Evolutionary conservation across 2,113 vertebrate genomes (phyloP).

Genomic region (Ochotona curzoniae): DNA sequence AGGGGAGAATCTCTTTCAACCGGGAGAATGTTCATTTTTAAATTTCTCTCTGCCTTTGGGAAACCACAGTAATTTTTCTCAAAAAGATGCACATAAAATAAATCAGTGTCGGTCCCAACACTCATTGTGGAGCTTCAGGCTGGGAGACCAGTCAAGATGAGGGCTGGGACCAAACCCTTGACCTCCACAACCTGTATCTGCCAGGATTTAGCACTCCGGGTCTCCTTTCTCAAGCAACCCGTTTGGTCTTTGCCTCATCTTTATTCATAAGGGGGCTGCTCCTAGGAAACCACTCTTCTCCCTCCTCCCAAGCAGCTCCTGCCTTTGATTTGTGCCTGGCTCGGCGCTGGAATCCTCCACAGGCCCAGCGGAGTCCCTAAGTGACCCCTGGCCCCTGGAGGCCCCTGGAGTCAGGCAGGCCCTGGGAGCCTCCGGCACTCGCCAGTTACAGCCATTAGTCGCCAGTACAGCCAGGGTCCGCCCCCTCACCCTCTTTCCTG

Average conservation of each 20-base stretch:
- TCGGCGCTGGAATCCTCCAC: not conserved
- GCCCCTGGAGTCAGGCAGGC: not conserved
- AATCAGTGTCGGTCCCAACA: not conserved
- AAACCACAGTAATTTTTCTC: not conserved
- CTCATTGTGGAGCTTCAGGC: not conserved
- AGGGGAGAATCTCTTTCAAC: not conserved
- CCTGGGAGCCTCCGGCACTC: no score
- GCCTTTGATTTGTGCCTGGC: not conserved
- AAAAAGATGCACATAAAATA: not conserved
- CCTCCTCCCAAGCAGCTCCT: not conserved
- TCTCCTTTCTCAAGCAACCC: not conserved
- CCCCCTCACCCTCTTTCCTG: not conserved
- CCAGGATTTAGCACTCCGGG: accelerated
- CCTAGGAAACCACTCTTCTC: not conserved
- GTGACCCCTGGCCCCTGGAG: not conserved
- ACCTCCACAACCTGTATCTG: not conserved
- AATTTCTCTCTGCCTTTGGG: not conserved
- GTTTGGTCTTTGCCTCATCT: not conserved
- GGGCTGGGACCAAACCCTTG: not conserved
- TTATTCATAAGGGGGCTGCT: not conserved
- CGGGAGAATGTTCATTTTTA: not conserved
- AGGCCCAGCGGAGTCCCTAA: not conserved
- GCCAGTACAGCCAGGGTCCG: not conserved
- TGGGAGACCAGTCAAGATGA: not conserved
- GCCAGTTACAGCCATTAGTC: not conserved